Evolutionary conservation across 2,888 invertebrate genomes (phyloP).

Genomic region (Synanthedon tipuliformis): DNA sequence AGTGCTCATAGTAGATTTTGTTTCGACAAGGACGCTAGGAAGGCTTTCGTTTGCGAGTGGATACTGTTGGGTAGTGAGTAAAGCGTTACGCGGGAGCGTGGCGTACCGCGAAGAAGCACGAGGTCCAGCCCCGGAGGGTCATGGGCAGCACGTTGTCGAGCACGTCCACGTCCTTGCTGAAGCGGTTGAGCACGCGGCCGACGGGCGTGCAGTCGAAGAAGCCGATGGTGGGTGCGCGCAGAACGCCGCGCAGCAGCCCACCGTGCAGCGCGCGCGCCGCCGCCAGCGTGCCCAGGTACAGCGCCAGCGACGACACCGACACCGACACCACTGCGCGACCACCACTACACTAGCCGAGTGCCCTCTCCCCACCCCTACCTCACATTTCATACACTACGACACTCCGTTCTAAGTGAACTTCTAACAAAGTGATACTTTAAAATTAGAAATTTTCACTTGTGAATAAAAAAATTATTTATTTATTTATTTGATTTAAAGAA

Average conservation of each 20-base stretch:
- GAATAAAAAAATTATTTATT: no score
- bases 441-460: no score
- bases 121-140: conserved; percentile 78
- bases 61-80: neutral
- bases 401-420: no score
- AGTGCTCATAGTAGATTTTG: no score
- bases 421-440: no score
- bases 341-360: neutral
- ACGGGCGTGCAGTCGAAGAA: conserved; percentile 86
- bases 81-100: neutral
- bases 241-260: conserved; percentile 72
- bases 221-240: conserved; percentile 75
- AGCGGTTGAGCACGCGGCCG: conserved; percentile 83
- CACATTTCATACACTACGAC: no score
- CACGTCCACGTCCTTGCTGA: conserved; percentile 80
- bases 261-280: conserved; percentile 74
- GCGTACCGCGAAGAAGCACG: conserved; percentile 74
- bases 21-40: no score
- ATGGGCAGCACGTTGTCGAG: conserved; percentile 79
- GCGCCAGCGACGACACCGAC: conserved; percentile 74
- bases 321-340: conserved; percentile 64
- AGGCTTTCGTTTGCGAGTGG: neutral
- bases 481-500: no score
- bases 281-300: conserved; percentile 75
- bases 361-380: neutral